A percentile compares a stretch with the other conserved stretches of the same genome.
phyloP scores from a whole-genome alignment of 2,888 invertebrate species.

The Schizotus pectinicornis region DNA sequence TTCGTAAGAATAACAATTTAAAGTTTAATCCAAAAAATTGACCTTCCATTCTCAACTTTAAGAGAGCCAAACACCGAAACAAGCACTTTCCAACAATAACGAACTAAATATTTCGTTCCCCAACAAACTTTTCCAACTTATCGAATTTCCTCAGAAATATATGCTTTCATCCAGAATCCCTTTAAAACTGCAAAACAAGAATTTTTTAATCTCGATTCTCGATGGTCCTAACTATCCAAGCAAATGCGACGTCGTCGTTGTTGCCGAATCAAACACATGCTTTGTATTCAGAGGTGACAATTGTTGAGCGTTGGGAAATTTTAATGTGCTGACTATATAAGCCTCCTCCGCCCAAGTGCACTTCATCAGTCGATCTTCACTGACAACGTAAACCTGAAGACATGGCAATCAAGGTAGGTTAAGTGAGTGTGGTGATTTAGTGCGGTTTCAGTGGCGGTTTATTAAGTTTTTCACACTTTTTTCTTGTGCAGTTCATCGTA shows the following conservation, averaged over 20 bases:
- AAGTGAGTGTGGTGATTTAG: constrained; percentile 3
- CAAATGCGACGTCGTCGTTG: background rate
- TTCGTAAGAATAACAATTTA: background rate
- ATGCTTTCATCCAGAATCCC: no score
- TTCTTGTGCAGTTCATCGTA: constrained; percentile 38
- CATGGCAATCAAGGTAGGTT: constrained; percentile 45
- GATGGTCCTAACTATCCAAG: background rate
- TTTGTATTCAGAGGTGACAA: constrained; percentile 36
- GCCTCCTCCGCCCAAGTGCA: constrained; percentile 21
- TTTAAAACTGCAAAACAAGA: no score
- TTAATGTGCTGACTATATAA: constrained; percentile 38
- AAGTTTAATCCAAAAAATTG: background rate
- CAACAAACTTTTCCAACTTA: no score
- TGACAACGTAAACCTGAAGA: constrained; percentile 18
- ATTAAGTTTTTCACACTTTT: constrained; percentile 8
- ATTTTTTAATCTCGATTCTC: no score
- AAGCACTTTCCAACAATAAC: no score
- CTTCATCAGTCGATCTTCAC: constrained; percentile 38
- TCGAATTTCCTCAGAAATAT: no score
- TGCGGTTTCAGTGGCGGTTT: background rate
- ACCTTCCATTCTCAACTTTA: background rate
- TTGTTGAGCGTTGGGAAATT: constrained; percentile 36
- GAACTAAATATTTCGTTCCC: no score
- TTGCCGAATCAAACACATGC: constrained; percentile 24
- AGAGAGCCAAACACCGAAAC: no score